phyloP scores from a whole-genome alignment of 2,797 vertebrate genomes.

The Rhinophrynus dorsalis region DNA sequence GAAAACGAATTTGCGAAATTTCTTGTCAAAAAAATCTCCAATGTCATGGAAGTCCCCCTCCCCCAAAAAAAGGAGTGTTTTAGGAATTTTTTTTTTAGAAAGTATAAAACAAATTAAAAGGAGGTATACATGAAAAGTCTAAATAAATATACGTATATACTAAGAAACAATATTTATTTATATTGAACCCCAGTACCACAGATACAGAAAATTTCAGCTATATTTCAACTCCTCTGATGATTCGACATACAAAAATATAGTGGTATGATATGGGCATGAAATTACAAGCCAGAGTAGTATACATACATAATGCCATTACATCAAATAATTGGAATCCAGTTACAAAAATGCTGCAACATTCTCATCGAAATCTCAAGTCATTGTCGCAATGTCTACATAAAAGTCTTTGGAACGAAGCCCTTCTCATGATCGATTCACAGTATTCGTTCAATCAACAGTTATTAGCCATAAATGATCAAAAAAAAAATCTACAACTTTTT shows the following conservation, averaged over 20 bases:
- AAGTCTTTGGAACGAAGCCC: background rate
- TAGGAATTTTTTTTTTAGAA: too few species aligned
- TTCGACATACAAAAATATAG: constrained; percentile 48
- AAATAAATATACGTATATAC: constrained; percentile 50
- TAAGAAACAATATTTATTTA: constrained; percentile 43
- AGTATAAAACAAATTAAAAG: constrained; percentile 48
- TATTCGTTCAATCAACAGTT: too few species aligned
- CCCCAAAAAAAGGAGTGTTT: too few species aligned
- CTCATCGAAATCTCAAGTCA: too few species aligned
- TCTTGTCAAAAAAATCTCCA: too few species aligned
- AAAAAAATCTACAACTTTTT: too few species aligned
- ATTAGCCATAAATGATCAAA: too few species aligned
- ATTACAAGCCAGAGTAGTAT: constrained; percentile 42
- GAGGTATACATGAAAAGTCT: constrained; percentile 74
- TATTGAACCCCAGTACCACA: constrained; percentile 59
- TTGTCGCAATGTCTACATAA: background rate
- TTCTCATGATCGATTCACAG: constrained; percentile 1
- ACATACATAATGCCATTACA: too few species aligned
- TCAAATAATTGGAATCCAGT: constrained; percentile 54
- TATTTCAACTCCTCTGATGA: constrained; percentile 53
- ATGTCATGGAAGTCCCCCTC: too few species aligned
- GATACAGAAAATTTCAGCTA: too few species aligned
- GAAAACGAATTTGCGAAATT: too few species aligned
- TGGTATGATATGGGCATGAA: constrained; percentile 55
- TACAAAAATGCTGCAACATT: constrained; percentile 6